phyloP scores from a whole-genome alignment of 2,113 vertebrate species.

The Pristiophorus japonicus region DNA sequence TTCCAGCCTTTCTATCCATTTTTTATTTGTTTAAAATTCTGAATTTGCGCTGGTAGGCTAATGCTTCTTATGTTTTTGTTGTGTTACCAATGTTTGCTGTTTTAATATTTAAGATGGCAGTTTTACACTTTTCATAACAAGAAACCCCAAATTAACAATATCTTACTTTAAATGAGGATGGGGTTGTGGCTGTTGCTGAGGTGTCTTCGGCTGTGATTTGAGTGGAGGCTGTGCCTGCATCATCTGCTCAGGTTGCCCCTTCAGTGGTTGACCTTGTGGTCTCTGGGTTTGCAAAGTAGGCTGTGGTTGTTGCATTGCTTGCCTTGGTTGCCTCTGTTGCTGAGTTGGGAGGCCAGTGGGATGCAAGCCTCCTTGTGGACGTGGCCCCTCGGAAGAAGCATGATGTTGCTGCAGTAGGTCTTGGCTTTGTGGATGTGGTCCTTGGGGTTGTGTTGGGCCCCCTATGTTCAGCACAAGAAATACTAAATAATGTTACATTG shows the following conservation, averaged over 20 bases:
- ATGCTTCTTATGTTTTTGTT: background rate
- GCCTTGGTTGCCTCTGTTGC: slow-evolving; percentile 54
- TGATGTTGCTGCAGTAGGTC: slow-evolving; percentile 68
- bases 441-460: slow-evolving; percentile 84
- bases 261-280: slow-evolving; percentile 24
- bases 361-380: slow-evolving; percentile 55
- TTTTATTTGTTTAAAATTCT: background rate
- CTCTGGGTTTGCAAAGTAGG: background rate
- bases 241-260: slow-evolving; percentile 69
- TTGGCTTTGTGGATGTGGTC: slow-evolving; percentile 72
- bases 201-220: slow-evolving; percentile 67
- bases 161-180: slow-evolving; percentile 59
- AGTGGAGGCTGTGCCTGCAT: too few species aligned
- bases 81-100: background rate
- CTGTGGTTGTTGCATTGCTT: slow-evolving; percentile 75
- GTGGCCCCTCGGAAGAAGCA: slow-evolving; percentile 55
- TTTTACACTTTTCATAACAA: background rate
- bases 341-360: slow-evolving; percentile 58
- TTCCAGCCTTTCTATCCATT: background rate
- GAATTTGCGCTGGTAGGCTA: background rate
- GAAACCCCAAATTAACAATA: background rate
- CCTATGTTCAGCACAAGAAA: slow-evolving; percentile 78
- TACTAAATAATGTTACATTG: slow-evolving; percentile 64
- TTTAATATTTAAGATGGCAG: background rate
- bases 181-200: slow-evolving; percentile 68